Conservation (phyloP, 2,888 invertebrate genomes). For the Sarcophaga carnaria region DNA sequence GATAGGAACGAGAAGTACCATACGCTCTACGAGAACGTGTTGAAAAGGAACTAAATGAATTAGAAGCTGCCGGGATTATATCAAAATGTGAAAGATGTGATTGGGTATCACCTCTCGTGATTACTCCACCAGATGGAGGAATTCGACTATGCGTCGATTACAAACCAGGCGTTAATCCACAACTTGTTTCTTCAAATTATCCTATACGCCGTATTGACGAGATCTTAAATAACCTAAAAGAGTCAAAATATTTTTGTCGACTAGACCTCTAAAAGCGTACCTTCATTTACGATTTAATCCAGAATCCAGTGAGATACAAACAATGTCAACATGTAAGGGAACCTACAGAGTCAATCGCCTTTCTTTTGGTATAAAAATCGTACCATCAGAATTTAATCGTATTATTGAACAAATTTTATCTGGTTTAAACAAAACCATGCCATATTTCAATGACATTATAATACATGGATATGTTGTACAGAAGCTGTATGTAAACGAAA, state of each 20-base stretch:
- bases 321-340: constrained; percentile 4
- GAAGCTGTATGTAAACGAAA: too few species aligned
- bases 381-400: too few species aligned
- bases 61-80: constrained; percentile 37
- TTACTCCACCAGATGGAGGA: constrained; percentile 5
- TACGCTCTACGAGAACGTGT: constrained; percentile 8
- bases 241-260: too few species aligned
- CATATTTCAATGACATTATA: too few species aligned
- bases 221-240: constrained; percentile 26
- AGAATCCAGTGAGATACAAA: constrained; percentile 42
- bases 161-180: too few species aligned
- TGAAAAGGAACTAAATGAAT: constrained; percentile 29
- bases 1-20: constrained; percentile 18
- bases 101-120: constrained; percentile 43
- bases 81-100: constrained; percentile 29
- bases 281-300: background rate
- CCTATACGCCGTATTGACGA: constrained; percentile 48
- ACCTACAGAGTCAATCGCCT: too few species aligned
- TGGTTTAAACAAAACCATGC: too few species aligned
- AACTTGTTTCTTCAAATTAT: constrained; percentile 8
- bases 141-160: too few species aligned
- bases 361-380: too few species aligned
- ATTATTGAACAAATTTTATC: too few species aligned
- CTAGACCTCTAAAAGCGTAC: background rate
- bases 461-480: too few species aligned